Percentiles rank a stretch among this genome's conserved stretches.
These are phyloP conservation scores for Nomada fabriciana DNA, from an alignment of 2,888 invertebrate species.

Conservation along the genomic window DNA sequence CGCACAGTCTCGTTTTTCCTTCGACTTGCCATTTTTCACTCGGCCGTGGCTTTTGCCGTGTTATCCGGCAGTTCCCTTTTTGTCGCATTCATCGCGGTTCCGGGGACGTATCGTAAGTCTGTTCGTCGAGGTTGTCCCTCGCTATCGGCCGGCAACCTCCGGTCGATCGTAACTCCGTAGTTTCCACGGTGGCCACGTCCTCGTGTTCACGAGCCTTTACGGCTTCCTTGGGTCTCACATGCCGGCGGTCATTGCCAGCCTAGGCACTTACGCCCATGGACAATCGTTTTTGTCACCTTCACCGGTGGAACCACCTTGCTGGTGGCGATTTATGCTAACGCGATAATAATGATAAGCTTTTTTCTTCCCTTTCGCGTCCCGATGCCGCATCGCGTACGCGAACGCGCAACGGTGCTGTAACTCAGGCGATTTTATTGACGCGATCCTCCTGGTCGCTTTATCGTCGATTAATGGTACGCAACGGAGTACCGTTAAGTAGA, in stretches of 20 bases:
- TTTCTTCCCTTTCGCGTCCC: conserved; percentile 57
- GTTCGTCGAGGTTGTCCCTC: conserved; percentile 29
- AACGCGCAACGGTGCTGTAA: conserved; percentile 56
- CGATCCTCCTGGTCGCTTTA: conserved; percentile 65
- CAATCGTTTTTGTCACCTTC: conserved; percentile 67
- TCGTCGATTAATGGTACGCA: conserved; percentile 72
- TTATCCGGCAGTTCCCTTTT: conserved; percentile 36
- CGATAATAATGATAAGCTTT: conserved; percentile 73
- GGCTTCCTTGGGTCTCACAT: conserved; percentile 44
- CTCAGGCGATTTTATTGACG: conserved; percentile 69
- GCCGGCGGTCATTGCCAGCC: conserved; percentile 65
- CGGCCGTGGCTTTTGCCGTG: conserved; percentile 37
- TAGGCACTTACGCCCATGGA: conserved; percentile 55
- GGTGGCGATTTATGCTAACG: conserved; percentile 70
- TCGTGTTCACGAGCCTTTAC: conserved; percentile 70
- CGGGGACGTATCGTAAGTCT: conserved; percentile 53
- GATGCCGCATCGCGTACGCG: conserved; percentile 57
- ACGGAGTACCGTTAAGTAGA: conserved; percentile 44
- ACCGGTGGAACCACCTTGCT: conserved; percentile 10
- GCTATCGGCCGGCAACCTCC: conserved; percentile 7
- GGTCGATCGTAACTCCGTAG: conserved; percentile 59
- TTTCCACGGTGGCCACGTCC: conserved; percentile 70
- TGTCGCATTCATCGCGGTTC: conserved; percentile 60
- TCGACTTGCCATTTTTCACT: conserved; percentile 34
- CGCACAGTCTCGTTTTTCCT: conserved; percentile 49